Conservation (phyloP, 1,140 invertebrate species). For the Apis mellifera region DNA sequence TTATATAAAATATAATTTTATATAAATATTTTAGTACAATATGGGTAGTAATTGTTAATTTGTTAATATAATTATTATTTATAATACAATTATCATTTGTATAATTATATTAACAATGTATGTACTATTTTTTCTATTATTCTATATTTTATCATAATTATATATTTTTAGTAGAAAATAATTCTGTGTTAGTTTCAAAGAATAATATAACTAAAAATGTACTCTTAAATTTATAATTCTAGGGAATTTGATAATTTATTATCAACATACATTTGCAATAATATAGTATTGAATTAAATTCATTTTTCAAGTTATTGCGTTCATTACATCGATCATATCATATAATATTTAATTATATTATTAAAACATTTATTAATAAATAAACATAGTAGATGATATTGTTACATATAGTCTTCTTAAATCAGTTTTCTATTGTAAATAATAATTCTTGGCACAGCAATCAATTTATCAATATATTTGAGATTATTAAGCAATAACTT, state of each 20-base stretch:
- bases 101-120: too few relatives aligned
- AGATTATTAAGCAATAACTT: not conserved
- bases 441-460: not conserved
- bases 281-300: not conserved
- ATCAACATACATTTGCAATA: not conserved
- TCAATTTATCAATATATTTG: conserved; percentile 1
- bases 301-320: not conserved
- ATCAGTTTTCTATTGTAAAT: conserved; percentile 6
- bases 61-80: not conserved
- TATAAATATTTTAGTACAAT: too few relatives aligned
- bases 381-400: conserved; percentile 14
- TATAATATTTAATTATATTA: not conserved
- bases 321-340: not conserved
- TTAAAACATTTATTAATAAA: not conserved
- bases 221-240: too few relatives aligned
- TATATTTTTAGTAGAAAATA: not conserved
- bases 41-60: not conserved
- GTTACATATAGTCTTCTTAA: conserved; percentile 13
- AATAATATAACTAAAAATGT: too few relatives aligned
- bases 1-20: too few relatives aligned
- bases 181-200: too few relatives aligned
- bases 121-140: not conserved
- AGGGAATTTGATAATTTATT: too few relatives aligned
- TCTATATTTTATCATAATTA: not conserved
- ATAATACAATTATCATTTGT: not conserved